Percentiles rank a stretch among this genome's conserved stretches.
Evolutionary conservation across 1,140 invertebrate species (phyloP).

Genomic region (Drepana arcuata): DNA sequence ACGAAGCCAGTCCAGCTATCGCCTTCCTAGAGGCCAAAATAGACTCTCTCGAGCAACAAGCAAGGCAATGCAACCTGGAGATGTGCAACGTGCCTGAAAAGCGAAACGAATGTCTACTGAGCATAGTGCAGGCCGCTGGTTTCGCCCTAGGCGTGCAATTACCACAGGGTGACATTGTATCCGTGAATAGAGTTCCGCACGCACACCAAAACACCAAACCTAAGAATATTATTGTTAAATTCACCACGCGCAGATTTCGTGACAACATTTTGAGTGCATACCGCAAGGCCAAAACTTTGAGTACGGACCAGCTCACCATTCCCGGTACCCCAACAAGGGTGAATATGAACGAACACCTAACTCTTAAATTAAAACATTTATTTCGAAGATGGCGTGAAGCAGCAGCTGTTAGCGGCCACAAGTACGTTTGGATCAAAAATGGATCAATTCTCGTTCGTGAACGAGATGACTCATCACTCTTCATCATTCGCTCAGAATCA

Average conservation of each 20-base stretch:
- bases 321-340: conserved; percentile 7
- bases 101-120: conserved; percentile 10
- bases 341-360: conserved; percentile 22
- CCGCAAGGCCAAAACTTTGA: conserved; percentile 10
- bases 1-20: no score
- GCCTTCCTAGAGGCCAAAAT: conserved; percentile 7
- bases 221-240: conserved; percentile 22
- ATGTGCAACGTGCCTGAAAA: conserved; percentile 15
- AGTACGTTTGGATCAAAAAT: conserved; percentile 19
- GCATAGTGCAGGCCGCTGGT: conserved; percentile 5
- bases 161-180: conserved; percentile 6
- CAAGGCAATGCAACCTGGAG: conserved; percentile 13
- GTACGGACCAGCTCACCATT: conserved; percentile 8
- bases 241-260: conserved; percentile 9
- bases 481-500: no score
- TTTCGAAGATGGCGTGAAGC: conserved; percentile 18
- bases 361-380: conserved; percentile 15
- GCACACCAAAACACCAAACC: conserved; percentile 7
- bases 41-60: conserved; percentile 13
- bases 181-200: conserved; percentile 19
- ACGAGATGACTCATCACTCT: no score
- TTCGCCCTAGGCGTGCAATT: conserved; percentile 2
- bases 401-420: conserved; percentile 9
- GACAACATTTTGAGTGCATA: conserved; percentile 15
- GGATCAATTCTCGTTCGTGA: no score